These are phyloP conservation scores for Platycercus adscitus DNA, from an alignment of 2,113 vertebrate species.

Conservation along the genomic window DNA sequence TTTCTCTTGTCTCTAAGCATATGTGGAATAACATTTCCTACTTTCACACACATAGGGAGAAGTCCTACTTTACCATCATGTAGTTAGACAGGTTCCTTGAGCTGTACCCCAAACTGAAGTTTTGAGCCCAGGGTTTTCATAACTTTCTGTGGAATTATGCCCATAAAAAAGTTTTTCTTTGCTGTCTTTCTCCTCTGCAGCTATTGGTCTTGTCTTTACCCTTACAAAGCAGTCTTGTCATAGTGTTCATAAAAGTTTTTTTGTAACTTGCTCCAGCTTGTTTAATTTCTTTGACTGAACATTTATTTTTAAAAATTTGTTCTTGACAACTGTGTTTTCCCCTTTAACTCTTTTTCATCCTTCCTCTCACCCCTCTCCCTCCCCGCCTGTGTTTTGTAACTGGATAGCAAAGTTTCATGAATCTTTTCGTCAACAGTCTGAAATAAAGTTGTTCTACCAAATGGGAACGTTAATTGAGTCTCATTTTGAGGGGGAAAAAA, in stretches of 20 bases:
- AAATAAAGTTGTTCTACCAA: neutral
- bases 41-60: neutral
- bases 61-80: neutral
- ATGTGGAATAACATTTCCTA: neutral
- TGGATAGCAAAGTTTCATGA: neutral
- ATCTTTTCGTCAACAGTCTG: neutral
- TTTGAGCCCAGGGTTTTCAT: neutral
- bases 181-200: neutral
- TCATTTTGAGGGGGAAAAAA: neutral
- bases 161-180: neutral
- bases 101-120: neutral
- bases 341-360: neutral
- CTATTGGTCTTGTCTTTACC: neutral
- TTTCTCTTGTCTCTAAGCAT: neutral
- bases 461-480: neutral
- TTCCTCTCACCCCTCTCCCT: neutral
- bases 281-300: neutral
- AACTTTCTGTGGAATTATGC: neutral
- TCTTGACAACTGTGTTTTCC: neutral
- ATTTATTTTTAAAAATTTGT: neutral
- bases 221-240: neutral
- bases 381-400: neutral
- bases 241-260: neutral
- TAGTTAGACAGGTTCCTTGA: neutral
- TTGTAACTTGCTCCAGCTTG: neutral